These are phyloP conservation scores for Adineta ricciae DNA, from an alignment of 2,888 invertebrate genomes.

Conservation along the genomic window DNA sequence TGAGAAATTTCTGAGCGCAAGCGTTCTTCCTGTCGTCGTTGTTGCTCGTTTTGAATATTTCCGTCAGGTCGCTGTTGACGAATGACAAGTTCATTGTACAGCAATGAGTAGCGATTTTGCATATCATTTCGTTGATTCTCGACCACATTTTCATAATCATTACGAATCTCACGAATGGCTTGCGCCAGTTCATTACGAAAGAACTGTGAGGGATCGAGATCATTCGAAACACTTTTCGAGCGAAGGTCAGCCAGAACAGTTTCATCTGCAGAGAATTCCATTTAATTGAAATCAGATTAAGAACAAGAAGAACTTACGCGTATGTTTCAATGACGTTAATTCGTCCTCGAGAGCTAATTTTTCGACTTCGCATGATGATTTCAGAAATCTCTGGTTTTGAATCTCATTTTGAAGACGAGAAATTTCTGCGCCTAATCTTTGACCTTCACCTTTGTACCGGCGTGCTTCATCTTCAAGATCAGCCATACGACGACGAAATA, in stretches of 20 bases:
- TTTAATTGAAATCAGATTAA: too few relatives aligned
- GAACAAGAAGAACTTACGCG: not conserved
- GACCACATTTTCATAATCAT: conserved; percentile 28
- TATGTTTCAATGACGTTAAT: conserved; percentile 23
- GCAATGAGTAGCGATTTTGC: conserved; percentile 25
- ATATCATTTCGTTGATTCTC: conserved; percentile 26
- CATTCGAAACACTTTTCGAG: conserved; percentile 15
- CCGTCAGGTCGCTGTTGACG: not conserved
- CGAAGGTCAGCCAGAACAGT: conserved; percentile 28
- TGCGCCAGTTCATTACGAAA: conserved; percentile 29
- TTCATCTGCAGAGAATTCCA: not conserved
- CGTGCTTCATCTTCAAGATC: conserved; percentile 34
- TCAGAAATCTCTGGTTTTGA: conserved; percentile 21
- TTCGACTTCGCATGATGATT: conserved; percentile 25
- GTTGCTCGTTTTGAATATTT: conserved; percentile 22
- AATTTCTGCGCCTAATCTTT: conserved; percentile 27
- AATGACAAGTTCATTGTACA: conserved; percentile 25
- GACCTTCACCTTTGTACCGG: conserved; percentile 31
- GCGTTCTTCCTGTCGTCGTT: conserved; percentile 9
- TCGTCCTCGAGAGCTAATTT: conserved; percentile 31
- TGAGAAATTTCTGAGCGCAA: conserved; percentile 20
- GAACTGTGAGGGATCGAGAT: conserved; percentile 30
- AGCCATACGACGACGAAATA: conserved; percentile 27
- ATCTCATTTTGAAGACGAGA: conserved; percentile 25
- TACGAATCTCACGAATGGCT: conserved; percentile 33